A percentile compares a stretch with the other conserved stretches of the same genome.
phyloP scores from a whole-genome alignment of 2,888 invertebrate genomes.

The Oscheius sp. region DNA sequence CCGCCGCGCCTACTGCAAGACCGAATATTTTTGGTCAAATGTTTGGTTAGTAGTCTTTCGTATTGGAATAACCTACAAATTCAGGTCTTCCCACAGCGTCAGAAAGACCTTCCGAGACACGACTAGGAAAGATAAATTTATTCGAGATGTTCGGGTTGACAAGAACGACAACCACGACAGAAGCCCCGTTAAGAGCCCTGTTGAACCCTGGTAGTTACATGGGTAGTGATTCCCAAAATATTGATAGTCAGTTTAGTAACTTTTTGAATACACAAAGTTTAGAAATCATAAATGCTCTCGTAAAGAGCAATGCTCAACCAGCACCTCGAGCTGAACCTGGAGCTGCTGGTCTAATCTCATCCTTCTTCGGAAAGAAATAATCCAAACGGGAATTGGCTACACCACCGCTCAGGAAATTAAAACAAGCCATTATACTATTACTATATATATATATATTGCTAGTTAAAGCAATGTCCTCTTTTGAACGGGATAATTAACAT shows the following conservation, averaged over 20 bases:
- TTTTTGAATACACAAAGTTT: too few relatives aligned
- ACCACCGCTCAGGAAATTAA: slow-evolving; percentile 1
- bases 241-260: slow-evolving; percentile 24
- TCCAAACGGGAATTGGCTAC: neutral
- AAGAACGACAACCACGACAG: slow-evolving; percentile 44
- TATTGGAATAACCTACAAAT: neutral
- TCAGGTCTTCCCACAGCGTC: slow-evolving; percentile 18
- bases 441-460: neutral
- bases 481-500: neutral
- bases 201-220: slow-evolving; percentile 20
- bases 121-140: slow-evolving; percentile 29
- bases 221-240: slow-evolving; percentile 23
- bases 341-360: slow-evolving; percentile 39
- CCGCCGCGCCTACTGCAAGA: slow-evolving; percentile 25
- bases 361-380: slow-evolving; percentile 41
- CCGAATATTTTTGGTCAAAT: slow-evolving; percentile 5
- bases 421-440: slow-evolving; percentile 7
- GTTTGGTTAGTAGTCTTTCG: slow-evolving; percentile 8
- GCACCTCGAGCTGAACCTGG: slow-evolving; percentile 40
- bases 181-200: slow-evolving; percentile 46
- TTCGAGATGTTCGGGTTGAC: slow-evolving; percentile 36
- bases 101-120: slow-evolving; percentile 3
- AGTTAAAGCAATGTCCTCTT: neutral
- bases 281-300: slow-evolving; percentile 50
- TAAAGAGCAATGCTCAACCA: slow-evolving; percentile 44